Evolutionary conservation across 1,140 invertebrate genomes (phyloP).

Genomic region (Drosophila lowei): DNA sequence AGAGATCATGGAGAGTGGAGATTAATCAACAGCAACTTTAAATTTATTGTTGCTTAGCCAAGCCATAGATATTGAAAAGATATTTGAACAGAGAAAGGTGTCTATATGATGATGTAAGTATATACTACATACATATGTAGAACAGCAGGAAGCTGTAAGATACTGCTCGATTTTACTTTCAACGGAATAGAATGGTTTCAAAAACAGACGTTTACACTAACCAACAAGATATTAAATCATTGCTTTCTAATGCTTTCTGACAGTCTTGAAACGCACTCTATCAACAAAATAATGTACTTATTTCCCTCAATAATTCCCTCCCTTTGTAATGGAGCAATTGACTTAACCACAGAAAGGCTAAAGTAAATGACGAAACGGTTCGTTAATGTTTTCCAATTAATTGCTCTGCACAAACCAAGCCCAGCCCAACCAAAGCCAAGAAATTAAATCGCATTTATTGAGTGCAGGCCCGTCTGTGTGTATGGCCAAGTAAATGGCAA

Average conservation of each 20-base stretch:
- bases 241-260: too few relatives aligned
- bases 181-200: not conserved
- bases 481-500: slow-evolving; percentile 60
- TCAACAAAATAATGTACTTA: not conserved
- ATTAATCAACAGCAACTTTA: too few relatives aligned
- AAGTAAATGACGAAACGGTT: slow-evolving; percentile 70
- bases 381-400: slow-evolving; percentile 72
- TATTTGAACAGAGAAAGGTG: too few relatives aligned
- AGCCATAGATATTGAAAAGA: too few relatives aligned
- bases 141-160: too few relatives aligned
- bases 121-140: too few relatives aligned
- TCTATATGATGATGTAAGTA: too few relatives aligned
- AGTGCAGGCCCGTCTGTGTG: slow-evolving; percentile 33
- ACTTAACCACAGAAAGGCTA: slow-evolving; percentile 45
- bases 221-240: too few relatives aligned
- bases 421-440: slow-evolving; percentile 37
- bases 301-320: too few relatives aligned
- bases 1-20: slow-evolving; percentile 1
- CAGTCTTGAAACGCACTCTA: not conserved
- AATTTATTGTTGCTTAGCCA: too few relatives aligned
- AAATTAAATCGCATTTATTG: slow-evolving; percentile 43
- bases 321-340: slow-evolving; percentile 12
- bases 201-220: too few relatives aligned
- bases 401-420: slow-evolving; percentile 54
- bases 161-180: too few relatives aligned